A percentile compares a stretch with the other conserved stretches of the same genome.
Conservation (phyloP, 2,797 vertebrate genomes). For the Triplophysa bombifrons region DNA sequence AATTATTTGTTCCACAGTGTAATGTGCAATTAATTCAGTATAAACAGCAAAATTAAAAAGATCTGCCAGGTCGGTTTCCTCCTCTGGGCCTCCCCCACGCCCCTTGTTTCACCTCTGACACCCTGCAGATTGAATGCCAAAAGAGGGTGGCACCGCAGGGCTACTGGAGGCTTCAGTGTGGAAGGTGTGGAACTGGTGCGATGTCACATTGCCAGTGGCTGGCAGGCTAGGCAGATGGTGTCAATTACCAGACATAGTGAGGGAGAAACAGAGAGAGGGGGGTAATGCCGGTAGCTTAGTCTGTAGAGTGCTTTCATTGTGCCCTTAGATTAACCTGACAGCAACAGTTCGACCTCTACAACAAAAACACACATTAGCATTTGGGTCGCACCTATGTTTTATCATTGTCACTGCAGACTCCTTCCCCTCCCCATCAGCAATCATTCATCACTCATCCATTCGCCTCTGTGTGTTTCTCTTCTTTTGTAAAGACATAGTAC, state of each 20-base stretch:
- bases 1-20: too few species aligned
- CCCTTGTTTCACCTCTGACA: conserved; percentile 10
- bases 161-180: not conserved
- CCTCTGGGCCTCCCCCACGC: conserved; percentile 21
- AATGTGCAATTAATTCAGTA: not conserved
- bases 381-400: conserved; percentile 67
- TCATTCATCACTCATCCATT: conserved; percentile 15
- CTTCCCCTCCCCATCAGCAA: conserved; percentile 27
- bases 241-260: conserved; percentile 21
- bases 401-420: conserved; percentile 70
- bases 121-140: conserved; percentile 13
- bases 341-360: conserved; percentile 19
- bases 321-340: conserved; percentile 31
- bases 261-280: not conserved
- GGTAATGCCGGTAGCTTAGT: not conserved
- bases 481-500: conserved; percentile 1
- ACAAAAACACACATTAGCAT: conserved; percentile 28
- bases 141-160: conserved; percentile 14
- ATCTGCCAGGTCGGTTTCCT: not conserved
- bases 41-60: not conserved
- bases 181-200: conserved; percentile 6
- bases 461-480: conserved; percentile 42
- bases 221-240: conserved; percentile 20
- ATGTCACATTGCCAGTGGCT: conserved; percentile 11
- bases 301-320: conserved; percentile 2